Conservation (phyloP, 2,797 vertebrate species). For the Heteromormyrus szaboi region DNA sequence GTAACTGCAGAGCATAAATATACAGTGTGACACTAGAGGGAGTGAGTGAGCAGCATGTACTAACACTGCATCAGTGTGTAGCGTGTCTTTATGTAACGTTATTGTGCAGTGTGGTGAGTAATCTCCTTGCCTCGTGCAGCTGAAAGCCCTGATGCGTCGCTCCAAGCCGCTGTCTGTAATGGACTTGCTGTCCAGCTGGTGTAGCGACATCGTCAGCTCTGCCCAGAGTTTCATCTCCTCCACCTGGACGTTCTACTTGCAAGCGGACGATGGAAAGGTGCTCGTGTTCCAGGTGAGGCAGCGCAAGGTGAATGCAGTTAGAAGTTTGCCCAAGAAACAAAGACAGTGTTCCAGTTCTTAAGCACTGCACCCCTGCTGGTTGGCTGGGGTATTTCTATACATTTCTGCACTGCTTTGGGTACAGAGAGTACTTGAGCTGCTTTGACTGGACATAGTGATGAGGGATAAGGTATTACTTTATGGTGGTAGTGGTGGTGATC, state of each 20-base stretch:
- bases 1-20: not conserved
- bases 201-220: conserved; percentile 86
- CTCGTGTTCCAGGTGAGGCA: conserved; percentile 86
- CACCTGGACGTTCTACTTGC: conserved; percentile 95
- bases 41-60: not conserved
- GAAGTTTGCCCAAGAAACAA: not conserved
- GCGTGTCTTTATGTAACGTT: not conserved
- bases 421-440: not conserved
- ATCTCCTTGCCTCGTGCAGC: conserved; percentile 40
- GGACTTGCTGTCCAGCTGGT: conserved; percentile 84
- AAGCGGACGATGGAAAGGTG: conserved; percentile 87
- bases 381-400: not conserved
- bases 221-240: conserved; percentile 96
- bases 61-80: not conserved
- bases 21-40: not conserved
- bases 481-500: not conserved
- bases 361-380: not conserved
- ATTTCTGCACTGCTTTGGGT: not conserved
- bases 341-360: not conserved
- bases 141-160: conserved; percentile 63
- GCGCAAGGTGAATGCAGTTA: not conserved
- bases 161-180: conserved; percentile 70
- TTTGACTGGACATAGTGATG: not conserved
- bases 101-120: not conserved
- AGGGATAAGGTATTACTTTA: not conserved